Conservation (phyloP, 2,797 vertebrate genomes). For the Chelon auratus region DNA sequence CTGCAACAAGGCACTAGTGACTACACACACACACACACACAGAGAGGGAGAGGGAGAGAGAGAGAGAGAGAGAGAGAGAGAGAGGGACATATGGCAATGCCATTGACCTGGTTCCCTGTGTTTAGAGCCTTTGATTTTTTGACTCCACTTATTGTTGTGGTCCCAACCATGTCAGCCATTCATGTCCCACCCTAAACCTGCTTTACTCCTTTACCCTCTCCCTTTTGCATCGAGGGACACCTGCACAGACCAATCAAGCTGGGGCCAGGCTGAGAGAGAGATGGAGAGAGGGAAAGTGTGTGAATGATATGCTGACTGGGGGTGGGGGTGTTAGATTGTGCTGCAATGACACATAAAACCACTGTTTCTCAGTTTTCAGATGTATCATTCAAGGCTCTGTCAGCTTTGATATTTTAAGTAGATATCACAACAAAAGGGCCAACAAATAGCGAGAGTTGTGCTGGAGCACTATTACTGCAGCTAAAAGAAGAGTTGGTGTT, state of each 20-base stretch:
- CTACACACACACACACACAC: slow-evolving; percentile 33
- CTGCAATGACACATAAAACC: slow-evolving; percentile 91
- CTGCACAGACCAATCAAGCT: slow-evolving; percentile 72
- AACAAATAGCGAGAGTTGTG: slow-evolving; percentile 81
- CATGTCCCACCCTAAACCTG: slow-evolving; percentile 85
- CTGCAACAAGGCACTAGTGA: no score
- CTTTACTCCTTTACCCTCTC: slow-evolving; percentile 77
- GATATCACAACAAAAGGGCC: slow-evolving; percentile 89
- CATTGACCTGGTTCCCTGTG: slow-evolving; percentile 77
- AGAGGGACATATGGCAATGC: slow-evolving; percentile 27
- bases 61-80: no score
- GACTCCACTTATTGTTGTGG: slow-evolving; percentile 88
- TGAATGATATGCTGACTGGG: slow-evolving; percentile 67
- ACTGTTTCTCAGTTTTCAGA: slow-evolving; percentile 92
- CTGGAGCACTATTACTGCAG: slow-evolving; percentile 53
- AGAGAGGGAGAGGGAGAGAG: slow-evolving; percentile 4
- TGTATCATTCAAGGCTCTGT: slow-evolving; percentile 89
- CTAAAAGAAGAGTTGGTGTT: slow-evolving; percentile 62
- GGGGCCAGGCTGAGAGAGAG: slow-evolving; percentile 24
- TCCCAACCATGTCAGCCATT: slow-evolving; percentile 84
- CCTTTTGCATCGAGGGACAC: slow-evolving; percentile 79
- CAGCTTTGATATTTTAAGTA: slow-evolving; percentile 95
- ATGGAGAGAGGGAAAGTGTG: slow-evolving; percentile 39
- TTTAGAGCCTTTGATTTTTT: slow-evolving; percentile 85
- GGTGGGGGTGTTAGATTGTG: slow-evolving; percentile 72